Percentiles rank a stretch among this genome's conserved stretches.
phyloP scores from a whole-genome alignment of 1,140 invertebrate species.

The Drosophila sucinea region DNA sequence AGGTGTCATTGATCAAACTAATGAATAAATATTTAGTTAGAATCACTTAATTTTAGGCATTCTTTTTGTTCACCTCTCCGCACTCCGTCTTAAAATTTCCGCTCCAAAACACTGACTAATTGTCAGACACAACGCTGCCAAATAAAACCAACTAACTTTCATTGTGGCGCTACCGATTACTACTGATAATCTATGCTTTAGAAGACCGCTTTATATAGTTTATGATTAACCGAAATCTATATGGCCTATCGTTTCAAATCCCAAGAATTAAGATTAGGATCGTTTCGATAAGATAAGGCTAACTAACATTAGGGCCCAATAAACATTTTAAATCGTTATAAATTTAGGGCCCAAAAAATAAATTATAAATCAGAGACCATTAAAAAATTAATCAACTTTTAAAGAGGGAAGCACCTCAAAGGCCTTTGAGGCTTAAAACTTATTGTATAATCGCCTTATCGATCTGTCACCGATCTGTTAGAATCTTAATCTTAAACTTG shows the following conservation, averaged over 20 bases:
- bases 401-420: no score
- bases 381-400: no score
- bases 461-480: no score
- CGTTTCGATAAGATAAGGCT: not conserved
- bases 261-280: not conserved
- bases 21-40: not conserved
- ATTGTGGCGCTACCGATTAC: not conserved
- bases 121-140: not conserved
- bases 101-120: not conserved
- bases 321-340: no score
- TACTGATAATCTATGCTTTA: not conserved
- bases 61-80: not conserved
- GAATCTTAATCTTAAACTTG: no score
- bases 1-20: not conserved
- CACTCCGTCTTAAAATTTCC: not conserved
- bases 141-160: not conserved
- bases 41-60: not conserved
- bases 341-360: no score
- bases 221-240: not conserved
- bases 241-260: not conserved
- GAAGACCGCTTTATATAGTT: not conserved
- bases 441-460: no score
- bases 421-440: no score
- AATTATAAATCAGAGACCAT: no score
- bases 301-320: no score